Percentiles rank a stretch among this genome's conserved stretches.
These are phyloP conservation scores for Myodes glareolus DNA, from an alignment of 2,113 vertebrate genomes.

Conservation along the genomic window DNA sequence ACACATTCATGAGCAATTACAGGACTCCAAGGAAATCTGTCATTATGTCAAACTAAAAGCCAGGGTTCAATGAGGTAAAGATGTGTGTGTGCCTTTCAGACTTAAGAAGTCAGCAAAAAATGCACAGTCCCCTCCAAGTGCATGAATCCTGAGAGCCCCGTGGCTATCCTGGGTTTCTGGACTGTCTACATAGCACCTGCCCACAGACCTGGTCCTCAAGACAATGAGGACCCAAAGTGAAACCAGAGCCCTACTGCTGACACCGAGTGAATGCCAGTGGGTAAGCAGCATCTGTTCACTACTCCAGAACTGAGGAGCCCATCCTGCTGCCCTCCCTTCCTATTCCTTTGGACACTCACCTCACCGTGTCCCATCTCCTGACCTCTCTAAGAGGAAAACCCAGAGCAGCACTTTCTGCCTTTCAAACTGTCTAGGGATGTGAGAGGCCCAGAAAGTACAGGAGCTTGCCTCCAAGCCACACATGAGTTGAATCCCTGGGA, in stretches of 20 bases:
- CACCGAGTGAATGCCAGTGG: too few relatives aligned
- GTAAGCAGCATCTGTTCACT: not conserved
- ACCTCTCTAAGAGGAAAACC: not conserved
- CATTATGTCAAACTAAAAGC: not conserved
- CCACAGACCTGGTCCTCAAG: not conserved
- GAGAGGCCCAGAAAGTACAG: not conserved
- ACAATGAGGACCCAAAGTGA: not conserved
- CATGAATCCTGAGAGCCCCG: not conserved
- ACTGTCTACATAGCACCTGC: not conserved
- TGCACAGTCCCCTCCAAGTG: not conserved
- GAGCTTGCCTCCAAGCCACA: not conserved
- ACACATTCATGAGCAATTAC: not conserved
- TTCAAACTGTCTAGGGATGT: not conserved
- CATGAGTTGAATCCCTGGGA: not conserved
- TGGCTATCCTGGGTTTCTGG: not conserved
- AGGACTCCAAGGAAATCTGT: not conserved
- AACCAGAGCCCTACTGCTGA: not conserved
- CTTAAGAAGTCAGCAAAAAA: slow-evolving; percentile 35
- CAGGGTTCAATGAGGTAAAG: slow-evolving; percentile 8
- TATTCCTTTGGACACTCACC: not conserved
- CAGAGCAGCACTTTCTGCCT: not conserved
- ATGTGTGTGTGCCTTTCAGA: not conserved
- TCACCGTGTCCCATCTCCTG: not conserved
- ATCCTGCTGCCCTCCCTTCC: not conserved
- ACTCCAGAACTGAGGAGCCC: not conserved